Evolutionary conservation across 1,140 invertebrate genomes (phyloP).

Genomic region (Lordiphosa clarofinis): DNA sequence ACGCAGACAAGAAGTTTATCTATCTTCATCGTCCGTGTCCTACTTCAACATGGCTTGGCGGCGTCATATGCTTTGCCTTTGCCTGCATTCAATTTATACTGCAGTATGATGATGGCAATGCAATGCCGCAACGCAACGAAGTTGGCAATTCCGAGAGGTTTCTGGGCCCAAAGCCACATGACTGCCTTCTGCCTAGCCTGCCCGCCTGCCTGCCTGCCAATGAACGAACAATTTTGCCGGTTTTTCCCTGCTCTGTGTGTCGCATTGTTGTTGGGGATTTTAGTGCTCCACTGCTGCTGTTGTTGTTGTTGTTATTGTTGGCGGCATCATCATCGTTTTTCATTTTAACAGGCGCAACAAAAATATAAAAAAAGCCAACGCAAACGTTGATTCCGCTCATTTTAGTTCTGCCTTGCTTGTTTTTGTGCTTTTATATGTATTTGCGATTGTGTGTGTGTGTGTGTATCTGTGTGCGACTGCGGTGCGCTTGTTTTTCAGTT

Average conservation of each 20-base stretch:
- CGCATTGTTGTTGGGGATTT: constrained; percentile 32
- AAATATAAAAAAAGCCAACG: constrained; percentile 20
- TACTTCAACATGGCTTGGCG: constrained; percentile 6
- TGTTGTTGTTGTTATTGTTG: constrained; percentile 31
- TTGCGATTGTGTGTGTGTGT: constrained; percentile 18
- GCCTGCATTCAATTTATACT: constrained; percentile 7
- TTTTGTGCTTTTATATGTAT: constrained; percentile 24
- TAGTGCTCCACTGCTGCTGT: constrained; percentile 41
- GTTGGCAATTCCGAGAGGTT: constrained; percentile 17
- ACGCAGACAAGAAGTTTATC: too few relatives aligned
- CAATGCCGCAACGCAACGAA: neutral
- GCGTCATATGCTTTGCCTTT: neutral
- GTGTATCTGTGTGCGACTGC: constrained; percentile 21
- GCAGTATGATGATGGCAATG: constrained; percentile 5
- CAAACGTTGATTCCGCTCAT: constrained; percentile 8
- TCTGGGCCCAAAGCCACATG: constrained; percentile 35
- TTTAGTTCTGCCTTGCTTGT: constrained; percentile 25
- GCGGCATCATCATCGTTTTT: constrained; percentile 58
- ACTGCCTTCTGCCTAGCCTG: constrained; percentile 8
- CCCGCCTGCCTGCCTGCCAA: constrained; percentile 21
- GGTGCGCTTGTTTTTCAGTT: constrained; percentile 52
- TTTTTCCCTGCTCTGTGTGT: constrained; percentile 25
- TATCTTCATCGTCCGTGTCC: constrained; percentile 8
- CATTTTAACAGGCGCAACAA: constrained; percentile 58
- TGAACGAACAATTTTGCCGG: constrained; percentile 51